Conservation (phyloP, 2,797 vertebrate species). For the Eurystomus glaucurus region DNA sequence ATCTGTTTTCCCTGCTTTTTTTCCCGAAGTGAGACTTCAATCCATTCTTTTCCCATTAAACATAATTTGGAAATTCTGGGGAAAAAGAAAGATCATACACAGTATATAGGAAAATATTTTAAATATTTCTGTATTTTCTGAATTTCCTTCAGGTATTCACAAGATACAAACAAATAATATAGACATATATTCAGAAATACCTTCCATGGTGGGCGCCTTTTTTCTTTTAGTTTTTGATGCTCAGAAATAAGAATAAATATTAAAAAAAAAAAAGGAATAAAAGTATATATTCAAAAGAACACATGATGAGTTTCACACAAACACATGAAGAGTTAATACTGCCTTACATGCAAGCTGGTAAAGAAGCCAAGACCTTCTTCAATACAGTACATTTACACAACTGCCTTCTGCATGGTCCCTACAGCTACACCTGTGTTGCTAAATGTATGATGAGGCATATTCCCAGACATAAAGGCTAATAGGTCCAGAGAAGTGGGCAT, state of each 20-base stretch:
- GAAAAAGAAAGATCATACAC: background rate
- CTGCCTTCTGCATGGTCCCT: background rate
- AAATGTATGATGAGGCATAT: background rate
- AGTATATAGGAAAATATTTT: background rate
- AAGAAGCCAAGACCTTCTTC: background rate
- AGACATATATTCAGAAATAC: background rate
- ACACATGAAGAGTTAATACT: background rate
- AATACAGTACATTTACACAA: background rate
- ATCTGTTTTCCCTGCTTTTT: background rate
- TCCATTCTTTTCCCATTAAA: background rate
- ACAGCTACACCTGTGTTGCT: background rate
- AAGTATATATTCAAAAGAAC: background rate
- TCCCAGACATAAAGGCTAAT: background rate
- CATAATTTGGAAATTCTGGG: background rate
- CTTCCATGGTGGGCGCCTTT: accelerated
- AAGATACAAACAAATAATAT: background rate
- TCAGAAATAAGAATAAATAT: background rate
- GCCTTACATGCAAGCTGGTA: background rate
- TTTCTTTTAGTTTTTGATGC: background rate
- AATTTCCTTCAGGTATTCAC: background rate
- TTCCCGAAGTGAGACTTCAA: background rate
- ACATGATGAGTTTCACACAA: background rate
- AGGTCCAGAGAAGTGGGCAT: background rate
- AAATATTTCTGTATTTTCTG: background rate
- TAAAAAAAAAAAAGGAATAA: background rate